These are phyloP conservation scores for Bombus difficillimus DNA, from an alignment of 1,140 invertebrate species.

Conservation along the genomic window DNA sequence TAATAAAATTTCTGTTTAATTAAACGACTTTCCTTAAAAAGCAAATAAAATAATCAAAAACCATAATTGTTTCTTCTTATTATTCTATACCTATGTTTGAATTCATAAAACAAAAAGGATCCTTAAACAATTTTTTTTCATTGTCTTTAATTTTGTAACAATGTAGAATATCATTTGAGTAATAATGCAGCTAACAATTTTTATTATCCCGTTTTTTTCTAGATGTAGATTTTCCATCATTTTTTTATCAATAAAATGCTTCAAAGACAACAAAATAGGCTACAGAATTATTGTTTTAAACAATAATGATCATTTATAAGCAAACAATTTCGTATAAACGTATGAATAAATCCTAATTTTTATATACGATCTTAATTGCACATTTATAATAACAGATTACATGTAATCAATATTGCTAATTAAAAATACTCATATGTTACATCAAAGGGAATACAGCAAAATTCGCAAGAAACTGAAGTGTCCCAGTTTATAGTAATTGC, in stretches of 20 bases:
- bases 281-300: slow-evolving; percentile 9
- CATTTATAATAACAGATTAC: slow-evolving; percentile 33
- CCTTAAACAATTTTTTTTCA: not conserved
- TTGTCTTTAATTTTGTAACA: not conserved
- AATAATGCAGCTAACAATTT: not conserved
- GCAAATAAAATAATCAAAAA: not conserved
- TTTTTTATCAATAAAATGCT: not conserved
- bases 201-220: not conserved
- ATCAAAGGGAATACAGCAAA: slow-evolving; percentile 30
- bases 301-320: slow-evolving; percentile 18
- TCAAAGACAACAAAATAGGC: not conserved
- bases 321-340: slow-evolving; percentile 24
- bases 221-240: not conserved
- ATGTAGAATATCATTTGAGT: slow-evolving; percentile 17
- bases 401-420: slow-evolving; percentile 44
- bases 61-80: not conserved
- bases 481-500: slow-evolving; percentile 30
- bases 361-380: slow-evolving; percentile 23
- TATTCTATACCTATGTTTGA: not conserved
- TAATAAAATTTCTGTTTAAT: not conserved
- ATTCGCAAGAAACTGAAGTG: slow-evolving; percentile 56
- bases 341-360: slow-evolving; percentile 43
- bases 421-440: slow-evolving; percentile 47
- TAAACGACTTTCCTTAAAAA: not conserved
- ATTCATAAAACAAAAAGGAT: not conserved